Percentiles rank a stretch among this genome's conserved stretches.
Evolutionary conservation across 2,888 invertebrate genomes (phyloP).

Genomic region (Eupithecia subfuscata): DNA sequence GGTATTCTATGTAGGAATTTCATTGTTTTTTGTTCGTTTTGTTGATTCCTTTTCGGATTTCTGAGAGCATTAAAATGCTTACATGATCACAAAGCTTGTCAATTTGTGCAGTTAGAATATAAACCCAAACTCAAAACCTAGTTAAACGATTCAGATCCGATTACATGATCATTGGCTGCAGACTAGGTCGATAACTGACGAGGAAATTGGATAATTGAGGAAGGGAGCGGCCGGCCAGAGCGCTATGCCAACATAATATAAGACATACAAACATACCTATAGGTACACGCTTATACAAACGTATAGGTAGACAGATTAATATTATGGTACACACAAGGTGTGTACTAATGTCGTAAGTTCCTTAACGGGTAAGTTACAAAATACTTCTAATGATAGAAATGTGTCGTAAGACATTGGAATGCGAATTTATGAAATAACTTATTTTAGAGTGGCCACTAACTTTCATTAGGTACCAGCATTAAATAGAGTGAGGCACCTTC

Average conservation of each 20-base stretch:
- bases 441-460: too few species aligned
- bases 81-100: neutral
- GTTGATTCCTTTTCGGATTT: neutral
- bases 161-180: slow-evolving; percentile 39
- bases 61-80: neutral
- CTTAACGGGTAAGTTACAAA: neutral
- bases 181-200: slow-evolving; percentile 63
- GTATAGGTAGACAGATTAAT: neutral
- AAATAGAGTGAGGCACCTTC: too few species aligned
- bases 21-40: neutral
- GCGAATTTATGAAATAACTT: neutral
- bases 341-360: slow-evolving; percentile 2
- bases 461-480: too few species aligned
- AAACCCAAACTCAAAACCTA: slow-evolving; percentile 23
- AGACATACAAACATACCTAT: slow-evolving; percentile 2
- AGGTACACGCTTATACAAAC: neutral
- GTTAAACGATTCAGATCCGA: slow-evolving; percentile 26
- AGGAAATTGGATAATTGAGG: slow-evolving; percentile 80
- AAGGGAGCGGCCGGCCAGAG: slow-evolving; percentile 67
- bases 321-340: neutral
- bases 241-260: slow-evolving; percentile 30
- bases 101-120: neutral
- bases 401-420: neutral
- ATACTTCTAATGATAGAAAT: neutral
- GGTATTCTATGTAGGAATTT: slow-evolving; percentile 1